phyloP scores from a whole-genome alignment of 2,113 vertebrate species.

The Ptyas mucosa region DNA sequence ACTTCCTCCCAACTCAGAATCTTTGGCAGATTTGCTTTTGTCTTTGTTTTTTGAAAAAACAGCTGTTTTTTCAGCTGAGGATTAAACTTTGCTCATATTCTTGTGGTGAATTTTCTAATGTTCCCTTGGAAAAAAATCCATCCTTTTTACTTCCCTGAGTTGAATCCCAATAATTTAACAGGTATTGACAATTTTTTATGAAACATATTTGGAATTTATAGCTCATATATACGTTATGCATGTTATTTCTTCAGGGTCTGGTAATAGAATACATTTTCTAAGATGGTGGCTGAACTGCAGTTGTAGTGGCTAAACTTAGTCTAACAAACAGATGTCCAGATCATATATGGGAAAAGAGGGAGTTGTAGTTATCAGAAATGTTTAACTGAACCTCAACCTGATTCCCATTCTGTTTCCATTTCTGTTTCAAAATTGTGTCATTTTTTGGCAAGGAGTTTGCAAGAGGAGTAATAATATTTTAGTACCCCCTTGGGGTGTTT shows the following conservation, averaged over 20 bases:
- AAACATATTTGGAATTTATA: slow-evolving; percentile 24
- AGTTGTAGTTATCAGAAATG: slow-evolving; percentile 31
- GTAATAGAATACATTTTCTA: slow-evolving; percentile 31
- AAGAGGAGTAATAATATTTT: slow-evolving; percentile 41
- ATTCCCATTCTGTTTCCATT: slow-evolving; percentile 46
- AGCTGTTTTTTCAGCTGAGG: slow-evolving; percentile 80
- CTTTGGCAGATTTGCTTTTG: slow-evolving; percentile 63
- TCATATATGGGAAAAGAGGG: slow-evolving; percentile 44
- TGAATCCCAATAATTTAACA: background rate
- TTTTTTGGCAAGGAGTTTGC: slow-evolving; percentile 37
- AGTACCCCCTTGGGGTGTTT: accelerated
- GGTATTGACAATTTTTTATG: accelerated
- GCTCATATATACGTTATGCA: background rate
- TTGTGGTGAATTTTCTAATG: slow-evolving; percentile 61
- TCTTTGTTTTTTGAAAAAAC: slow-evolving; percentile 50
- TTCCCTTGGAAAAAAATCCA: slow-evolving; percentile 47
- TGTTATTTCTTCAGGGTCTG: slow-evolving; percentile 12
- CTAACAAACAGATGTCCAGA: slow-evolving; percentile 36
- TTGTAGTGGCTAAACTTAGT: slow-evolving; percentile 43
- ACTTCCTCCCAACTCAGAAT: slow-evolving; percentile 70
- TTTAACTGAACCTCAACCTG: slow-evolving; percentile 35
- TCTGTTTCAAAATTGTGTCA: slow-evolving; percentile 44
- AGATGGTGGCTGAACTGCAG: slow-evolving; percentile 52
- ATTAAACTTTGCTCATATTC: slow-evolving; percentile 66
- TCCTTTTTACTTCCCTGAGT: background rate